Evolutionary conservation across 1,140 invertebrate species (phyloP), one percentile per base, ranked within the genome.

Genomic region (Drosophila lini): DNA sequence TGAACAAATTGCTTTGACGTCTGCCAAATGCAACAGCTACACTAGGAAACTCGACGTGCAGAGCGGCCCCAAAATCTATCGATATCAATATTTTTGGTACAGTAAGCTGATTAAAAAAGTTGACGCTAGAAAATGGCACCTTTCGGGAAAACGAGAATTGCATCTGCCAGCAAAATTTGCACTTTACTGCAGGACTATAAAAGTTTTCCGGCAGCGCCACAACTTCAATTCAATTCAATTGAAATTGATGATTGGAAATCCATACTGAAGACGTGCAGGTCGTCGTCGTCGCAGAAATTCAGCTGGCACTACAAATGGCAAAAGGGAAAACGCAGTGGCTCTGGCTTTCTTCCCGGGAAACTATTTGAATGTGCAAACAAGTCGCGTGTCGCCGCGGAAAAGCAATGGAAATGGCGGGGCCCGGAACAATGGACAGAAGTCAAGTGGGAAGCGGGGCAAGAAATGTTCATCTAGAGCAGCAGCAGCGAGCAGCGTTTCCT

Each of bases 241-340:
- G 73, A 84, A 85, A 83, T 83, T 84, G 77, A 83, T 69, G 81
- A 83, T 84, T 77, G 81, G 36, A 65, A 84, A 68, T 69, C 77
- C 69, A 50, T 50, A 52, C 31, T 40, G 31, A 44, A 22, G 55
- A 64, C 59, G 40, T 71, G 68, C 53, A 42, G 56, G 44, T 47
- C 34, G 32, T 53, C 32, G 13, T 36, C 10, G 4, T 22, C 13
- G 19, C 42, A 22, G n/a, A 19, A 42, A 47, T 50, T 63, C n/a
- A 41, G 36, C 42, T 67, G 42, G 38, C 63, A 67, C 36, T 8
- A 32, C 50, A 47, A 71, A 48, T 36, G 22, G 13, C 41, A 38
- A 53, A 41, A 40, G 44, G 32, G 25, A 64, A 77, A 76, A 38
- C 34, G 44, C 47, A 25, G 53, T 15, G 31, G 65, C 16, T 32